A percentile compares a stretch with the other conserved stretches of the same genome.
These are phyloP conservation scores for Balaenoptera acutorostrata DNA, from an alignment of 2,113 vertebrate species.

Conservation along the genomic window DNA sequence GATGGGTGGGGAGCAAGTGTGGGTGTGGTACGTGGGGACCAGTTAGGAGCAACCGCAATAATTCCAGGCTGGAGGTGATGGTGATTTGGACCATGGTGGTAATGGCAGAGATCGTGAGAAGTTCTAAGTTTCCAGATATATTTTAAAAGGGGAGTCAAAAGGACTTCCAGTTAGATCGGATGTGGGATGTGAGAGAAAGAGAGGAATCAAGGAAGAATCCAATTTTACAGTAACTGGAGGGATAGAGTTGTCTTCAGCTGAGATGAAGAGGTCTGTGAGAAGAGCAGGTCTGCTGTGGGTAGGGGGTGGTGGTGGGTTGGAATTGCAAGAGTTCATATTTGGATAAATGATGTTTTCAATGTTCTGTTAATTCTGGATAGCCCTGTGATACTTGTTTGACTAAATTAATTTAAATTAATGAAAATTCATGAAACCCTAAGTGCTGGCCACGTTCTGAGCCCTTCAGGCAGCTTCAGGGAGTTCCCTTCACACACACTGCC, in stretches of 20 bases:
- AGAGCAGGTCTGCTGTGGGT: background rate
- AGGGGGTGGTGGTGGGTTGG: rapidly evolving
- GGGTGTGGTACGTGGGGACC: background rate
- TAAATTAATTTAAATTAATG: background rate
- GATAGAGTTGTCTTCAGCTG: background rate
- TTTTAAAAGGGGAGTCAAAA: background rate
- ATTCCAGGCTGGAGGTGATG: background rate
- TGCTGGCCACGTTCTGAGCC: background rate
- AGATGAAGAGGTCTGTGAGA: background rate
- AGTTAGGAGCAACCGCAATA: background rate
- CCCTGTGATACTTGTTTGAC: background rate
- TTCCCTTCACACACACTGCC: background rate
- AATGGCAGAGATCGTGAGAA: background rate
- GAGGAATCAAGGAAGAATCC: background rate
- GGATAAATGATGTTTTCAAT: background rate
- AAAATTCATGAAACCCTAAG: background rate
- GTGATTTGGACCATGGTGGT: background rate
- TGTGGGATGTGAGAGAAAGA: background rate
- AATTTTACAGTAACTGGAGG: background rate
- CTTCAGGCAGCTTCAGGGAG: background rate
- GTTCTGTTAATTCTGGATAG: background rate
- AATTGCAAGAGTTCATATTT: background rate
- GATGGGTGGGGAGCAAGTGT: background rate
- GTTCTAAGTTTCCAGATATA: background rate
- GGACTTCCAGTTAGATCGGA: background rate